These are phyloP conservation scores for Alaudala cheleensis DNA, from an alignment of 2,113 vertebrate genomes.

Conservation along the genomic window DNA sequence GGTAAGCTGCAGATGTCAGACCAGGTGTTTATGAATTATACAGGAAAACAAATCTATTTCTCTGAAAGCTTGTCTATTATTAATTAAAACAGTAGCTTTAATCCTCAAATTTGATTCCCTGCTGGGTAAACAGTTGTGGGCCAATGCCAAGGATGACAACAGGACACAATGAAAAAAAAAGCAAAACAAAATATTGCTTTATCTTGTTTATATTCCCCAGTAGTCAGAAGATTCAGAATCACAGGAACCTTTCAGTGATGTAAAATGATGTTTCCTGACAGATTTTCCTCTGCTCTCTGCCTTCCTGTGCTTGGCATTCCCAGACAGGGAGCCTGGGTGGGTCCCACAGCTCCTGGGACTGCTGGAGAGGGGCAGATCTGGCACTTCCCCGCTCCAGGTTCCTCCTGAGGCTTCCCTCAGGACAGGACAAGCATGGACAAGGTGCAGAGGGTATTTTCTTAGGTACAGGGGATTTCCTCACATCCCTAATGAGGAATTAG, in stretches of 20 bases:
- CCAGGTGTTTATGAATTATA: neutral
- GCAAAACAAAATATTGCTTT: neutral
- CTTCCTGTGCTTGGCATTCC: neutral
- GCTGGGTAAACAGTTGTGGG: neutral
- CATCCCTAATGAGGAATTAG: slow-evolving; percentile 32
- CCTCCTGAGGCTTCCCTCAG: neutral
- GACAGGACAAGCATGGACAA: neutral
- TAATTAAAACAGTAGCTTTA: neutral
- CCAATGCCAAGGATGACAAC: neutral
- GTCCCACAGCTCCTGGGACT: neutral
- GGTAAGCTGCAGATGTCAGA: neutral
- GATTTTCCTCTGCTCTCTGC: neutral
- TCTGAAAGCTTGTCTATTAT: neutral
- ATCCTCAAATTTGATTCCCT: neutral
- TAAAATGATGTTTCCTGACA: neutral
- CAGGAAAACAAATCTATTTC: neutral
- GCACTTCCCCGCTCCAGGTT: neutral
- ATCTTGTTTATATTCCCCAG: neutral
- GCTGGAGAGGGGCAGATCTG: neutral
- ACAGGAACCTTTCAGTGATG: neutral
- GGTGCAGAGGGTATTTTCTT: slow-evolving; percentile 14
- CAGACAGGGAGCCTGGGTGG: neutral
- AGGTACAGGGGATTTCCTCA: slow-evolving; percentile 10
- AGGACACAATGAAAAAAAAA: neutral
- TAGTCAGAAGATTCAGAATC: neutral